These are phyloP conservation scores for Halichoerus grypus DNA, from an alignment of 2,113 vertebrate genomes.

Conservation along the genomic window DNA sequence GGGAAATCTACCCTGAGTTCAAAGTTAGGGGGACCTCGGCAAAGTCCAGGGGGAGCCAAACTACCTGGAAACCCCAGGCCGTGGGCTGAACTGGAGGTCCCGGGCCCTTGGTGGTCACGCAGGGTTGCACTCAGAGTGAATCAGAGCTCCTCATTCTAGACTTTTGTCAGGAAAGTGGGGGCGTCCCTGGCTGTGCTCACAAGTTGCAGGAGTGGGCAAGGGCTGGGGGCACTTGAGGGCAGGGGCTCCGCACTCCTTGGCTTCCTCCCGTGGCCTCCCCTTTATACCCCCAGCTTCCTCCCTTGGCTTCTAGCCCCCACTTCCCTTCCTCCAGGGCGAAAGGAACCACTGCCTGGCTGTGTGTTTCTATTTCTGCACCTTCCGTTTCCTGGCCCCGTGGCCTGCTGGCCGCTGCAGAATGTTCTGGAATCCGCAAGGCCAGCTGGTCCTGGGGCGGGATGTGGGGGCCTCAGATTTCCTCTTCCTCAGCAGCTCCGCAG, in stretches of 20 bases:
- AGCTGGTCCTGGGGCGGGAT: conserved; percentile 65
- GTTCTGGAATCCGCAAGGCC: conserved; percentile 75
- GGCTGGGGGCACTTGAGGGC: no score
- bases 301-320: neutral
- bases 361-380: conserved; percentile 79
- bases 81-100: neutral
- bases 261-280: neutral
- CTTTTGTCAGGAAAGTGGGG: neutral
- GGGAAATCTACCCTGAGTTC: neutral
- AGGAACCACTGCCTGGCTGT: conserved; percentile 29
- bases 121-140: neutral
- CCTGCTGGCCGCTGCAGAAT: conserved; percentile 23
- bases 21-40: no score
- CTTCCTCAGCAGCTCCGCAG: neutral
- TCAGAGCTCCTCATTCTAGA: neutral
- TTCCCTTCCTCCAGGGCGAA: conserved; percentile 32
- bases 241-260: neutral
- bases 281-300: neutral
- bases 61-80: neutral
- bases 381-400: conserved; percentile 74
- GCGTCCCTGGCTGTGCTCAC: neutral
- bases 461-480: conserved; percentile 54
- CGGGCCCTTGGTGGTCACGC: fast-evolving
- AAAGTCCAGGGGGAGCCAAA: neutral
- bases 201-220: neutral